Conservation (phyloP, 2,888 invertebrate species). For the Polymixis lichenea region DNA sequence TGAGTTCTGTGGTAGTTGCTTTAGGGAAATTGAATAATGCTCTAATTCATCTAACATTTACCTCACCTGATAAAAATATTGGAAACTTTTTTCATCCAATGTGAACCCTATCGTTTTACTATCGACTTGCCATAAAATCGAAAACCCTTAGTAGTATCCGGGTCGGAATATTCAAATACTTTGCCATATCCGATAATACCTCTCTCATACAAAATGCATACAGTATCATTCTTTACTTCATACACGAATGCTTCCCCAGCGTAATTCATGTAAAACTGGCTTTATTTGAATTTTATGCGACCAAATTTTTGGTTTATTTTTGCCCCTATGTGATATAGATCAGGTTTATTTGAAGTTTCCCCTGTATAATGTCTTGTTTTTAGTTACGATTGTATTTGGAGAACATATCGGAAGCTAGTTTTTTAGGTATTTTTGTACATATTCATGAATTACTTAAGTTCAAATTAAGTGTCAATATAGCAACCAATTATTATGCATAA, state of each 20-base stretch:
- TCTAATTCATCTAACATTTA: neutral
- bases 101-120: neutral
- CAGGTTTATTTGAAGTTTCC: slow-evolving; percentile 49
- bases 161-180: slow-evolving; percentile 88
- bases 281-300: slow-evolving; percentile 88
- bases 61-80: neutral
- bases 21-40: neutral
- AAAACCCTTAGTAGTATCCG: slow-evolving; percentile 68
- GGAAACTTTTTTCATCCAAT: no score
- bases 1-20: neutral
- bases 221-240: slow-evolving; percentile 89
- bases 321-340: slow-evolving; percentile 57
- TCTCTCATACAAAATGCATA: slow-evolving; percentile 89
- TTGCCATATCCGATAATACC: slow-evolving; percentile 88
- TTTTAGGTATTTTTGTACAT: neutral
- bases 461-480: neutral
- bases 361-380: slow-evolving; percentile 34
- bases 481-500: neutral
- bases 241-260: slow-evolving; percentile 83
- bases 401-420: slow-evolving; percentile 12
- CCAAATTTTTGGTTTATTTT: slow-evolving; percentile 79
- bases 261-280: slow-evolving; percentile 89
- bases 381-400: slow-evolving; percentile 21
- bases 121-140: slow-evolving; percentile 54
- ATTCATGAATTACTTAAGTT: neutral